phyloP scores from a whole-genome alignment of 2,888 invertebrate species.

The Bhutanitis thaidina region DNA sequence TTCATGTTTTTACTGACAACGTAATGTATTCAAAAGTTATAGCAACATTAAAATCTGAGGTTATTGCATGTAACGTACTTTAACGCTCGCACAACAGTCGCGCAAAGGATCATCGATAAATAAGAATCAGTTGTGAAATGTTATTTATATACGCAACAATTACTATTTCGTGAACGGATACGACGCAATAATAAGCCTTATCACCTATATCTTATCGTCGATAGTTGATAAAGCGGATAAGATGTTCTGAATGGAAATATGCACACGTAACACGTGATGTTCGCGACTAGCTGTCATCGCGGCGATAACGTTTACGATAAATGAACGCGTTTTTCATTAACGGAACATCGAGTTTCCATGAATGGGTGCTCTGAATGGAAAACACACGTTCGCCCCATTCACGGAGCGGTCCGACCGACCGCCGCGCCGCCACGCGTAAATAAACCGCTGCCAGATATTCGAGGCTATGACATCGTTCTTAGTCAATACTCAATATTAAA shows the following conservation, averaged over 20 bases:
- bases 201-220: conserved; percentile 29
- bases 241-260: conserved; percentile 54
- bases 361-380: conserved; percentile 73
- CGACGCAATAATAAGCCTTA: conserved; percentile 19
- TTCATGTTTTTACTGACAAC: too few species aligned
- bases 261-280: conserved; percentile 45
- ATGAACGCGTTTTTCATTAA: conserved; percentile 71
- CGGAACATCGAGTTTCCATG: conserved; percentile 71
- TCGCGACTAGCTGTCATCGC: conserved; percentile 30
- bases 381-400: conserved; percentile 66
- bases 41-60: too few species aligned
- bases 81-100: conserved; percentile 1
- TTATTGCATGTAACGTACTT: not conserved
- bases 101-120: conserved; percentile 4
- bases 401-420: conserved; percentile 31
- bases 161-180: conserved; percentile 16
- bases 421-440: conserved; percentile 22
- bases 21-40: too few species aligned
- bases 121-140: conserved; percentile 11
- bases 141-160: conserved; percentile 14
- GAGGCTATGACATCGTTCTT: conserved; percentile 10
- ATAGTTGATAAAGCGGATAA: conserved; percentile 24
- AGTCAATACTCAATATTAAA: too few species aligned
- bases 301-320: conserved; percentile 55
- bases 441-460: conserved; percentile 18